Evolutionary conservation across 2,113 vertebrate species (phyloP).

Genomic region (Cyphomyrus plagiostoma): DNA sequence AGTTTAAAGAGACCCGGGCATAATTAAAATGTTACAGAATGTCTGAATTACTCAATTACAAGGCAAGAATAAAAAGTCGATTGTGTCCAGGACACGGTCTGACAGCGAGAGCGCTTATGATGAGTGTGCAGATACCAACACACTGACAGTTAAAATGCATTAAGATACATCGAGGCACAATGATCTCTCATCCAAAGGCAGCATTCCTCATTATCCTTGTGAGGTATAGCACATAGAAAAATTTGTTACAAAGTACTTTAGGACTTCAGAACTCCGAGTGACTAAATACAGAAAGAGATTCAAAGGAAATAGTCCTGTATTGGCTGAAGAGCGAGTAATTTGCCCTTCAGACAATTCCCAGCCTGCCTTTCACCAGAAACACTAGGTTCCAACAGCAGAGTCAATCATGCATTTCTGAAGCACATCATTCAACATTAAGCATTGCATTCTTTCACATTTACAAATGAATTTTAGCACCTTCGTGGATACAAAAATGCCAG

Average conservation of each 20-base stretch:
- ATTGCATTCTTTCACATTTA: background rate
- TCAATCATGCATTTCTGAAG: background rate
- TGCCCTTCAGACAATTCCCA: background rate
- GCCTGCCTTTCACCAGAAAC: background rate
- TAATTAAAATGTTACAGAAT: background rate
- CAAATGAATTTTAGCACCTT: background rate
- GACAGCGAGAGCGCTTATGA: background rate
- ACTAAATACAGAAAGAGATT: background rate
- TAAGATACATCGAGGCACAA: background rate
- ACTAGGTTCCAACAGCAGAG: background rate
- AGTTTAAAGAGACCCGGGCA: background rate
- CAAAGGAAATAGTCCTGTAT: background rate
- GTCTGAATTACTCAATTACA: background rate
- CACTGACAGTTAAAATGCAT: background rate
- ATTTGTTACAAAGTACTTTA: background rate
- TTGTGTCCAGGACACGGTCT: background rate
- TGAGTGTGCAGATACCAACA: background rate
- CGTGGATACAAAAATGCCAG: background rate
- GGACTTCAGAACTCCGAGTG: background rate
- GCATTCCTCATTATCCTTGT: background rate
- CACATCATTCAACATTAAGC: background rate
- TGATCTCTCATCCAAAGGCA: background rate
- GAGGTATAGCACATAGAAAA: background rate
- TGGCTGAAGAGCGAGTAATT: background rate
- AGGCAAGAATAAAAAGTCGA: background rate